Percentiles rank a stretch among this genome's conserved stretches.
These are phyloP conservation scores for Hyperoplus immaculatus DNA, from an alignment of 2,797 vertebrate species.

Conservation along the genomic window DNA sequence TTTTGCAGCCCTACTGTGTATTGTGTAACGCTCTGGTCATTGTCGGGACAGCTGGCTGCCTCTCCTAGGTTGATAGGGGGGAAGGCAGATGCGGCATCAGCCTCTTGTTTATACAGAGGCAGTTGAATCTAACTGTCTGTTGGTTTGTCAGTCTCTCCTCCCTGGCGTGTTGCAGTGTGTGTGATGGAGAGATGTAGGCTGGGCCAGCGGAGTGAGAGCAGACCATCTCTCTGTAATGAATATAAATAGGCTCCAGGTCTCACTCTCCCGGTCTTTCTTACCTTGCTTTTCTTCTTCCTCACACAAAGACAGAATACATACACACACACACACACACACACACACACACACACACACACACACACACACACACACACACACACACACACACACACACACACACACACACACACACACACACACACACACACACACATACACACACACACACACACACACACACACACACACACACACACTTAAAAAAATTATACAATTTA, in stretches of 20 bases:
- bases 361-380: too few relatives aligned
- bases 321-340: too few relatives aligned
- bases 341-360: too few relatives aligned
- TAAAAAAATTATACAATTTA: neutral
- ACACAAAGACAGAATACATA: too few relatives aligned
- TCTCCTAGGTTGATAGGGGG: conserved; percentile 22
- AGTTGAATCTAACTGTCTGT: conserved; percentile 66
- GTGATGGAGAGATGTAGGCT: conserved; percentile 64
- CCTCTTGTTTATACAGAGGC: conserved; percentile 66
- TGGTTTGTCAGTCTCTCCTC: conserved; percentile 67
- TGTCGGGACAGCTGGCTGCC: conserved; percentile 21
- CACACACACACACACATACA: neutral
- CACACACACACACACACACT: neutral
- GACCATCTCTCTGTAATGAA: conserved; percentile 80
- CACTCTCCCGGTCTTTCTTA: conserved; percentile 52
- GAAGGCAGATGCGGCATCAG: conserved; percentile 34
- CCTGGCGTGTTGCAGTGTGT: conserved; percentile 65
- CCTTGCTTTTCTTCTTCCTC: neutral
- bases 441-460: conserved; percentile 17
- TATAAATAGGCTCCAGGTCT: conserved; percentile 77
- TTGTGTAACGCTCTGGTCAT: conserved; percentile 1
- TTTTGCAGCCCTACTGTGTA: too few relatives aligned
- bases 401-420: conserved; percentile 17
- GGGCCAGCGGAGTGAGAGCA: conserved; percentile 76
- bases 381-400: neutral